These are phyloP conservation scores for Belgica antarctica DNA, from an alignment of 2,888 invertebrate genomes.

Conservation along the genomic window DNA sequence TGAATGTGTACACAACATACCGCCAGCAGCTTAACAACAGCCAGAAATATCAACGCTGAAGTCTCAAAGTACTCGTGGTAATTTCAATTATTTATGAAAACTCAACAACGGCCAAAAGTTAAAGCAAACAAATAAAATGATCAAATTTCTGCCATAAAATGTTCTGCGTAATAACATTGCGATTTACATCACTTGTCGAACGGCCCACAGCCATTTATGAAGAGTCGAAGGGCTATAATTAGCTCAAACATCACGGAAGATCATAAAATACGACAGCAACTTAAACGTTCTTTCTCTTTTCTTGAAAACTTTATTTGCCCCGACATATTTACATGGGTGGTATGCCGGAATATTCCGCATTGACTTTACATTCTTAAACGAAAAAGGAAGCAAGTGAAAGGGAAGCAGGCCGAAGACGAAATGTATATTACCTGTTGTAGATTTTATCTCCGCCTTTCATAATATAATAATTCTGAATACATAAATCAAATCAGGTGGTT, in stretches of 20 bases:
- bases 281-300: no score
- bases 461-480: conserved; percentile 37
- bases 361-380: not conserved
- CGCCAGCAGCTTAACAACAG: no score
- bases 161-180: no score
- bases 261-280: not conserved
- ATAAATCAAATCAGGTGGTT: conserved; percentile 43
- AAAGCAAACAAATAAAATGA: no score
- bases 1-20: no score
- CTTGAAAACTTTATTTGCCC: not conserved
- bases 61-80: no score
- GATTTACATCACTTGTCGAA: no score
- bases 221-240: not conserved
- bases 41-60: no score
- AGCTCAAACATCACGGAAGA: not conserved
- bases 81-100: no score
- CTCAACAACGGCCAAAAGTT: no score
- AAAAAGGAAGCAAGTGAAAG: conserved; percentile 7
- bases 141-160: no score
- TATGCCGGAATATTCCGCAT: conserved; percentile 3
- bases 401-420: not conserved
- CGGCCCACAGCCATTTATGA: no score
- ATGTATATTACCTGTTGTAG: conserved; percentile 41
- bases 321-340: not conserved
- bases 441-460: conserved; percentile 38